Percentiles rank a stretch among this genome's conserved stretches.
These are phyloP conservation scores for Protonibea diacanthus DNA, from an alignment of 2,797 vertebrate genomes.

Conservation along the genomic window DNA sequence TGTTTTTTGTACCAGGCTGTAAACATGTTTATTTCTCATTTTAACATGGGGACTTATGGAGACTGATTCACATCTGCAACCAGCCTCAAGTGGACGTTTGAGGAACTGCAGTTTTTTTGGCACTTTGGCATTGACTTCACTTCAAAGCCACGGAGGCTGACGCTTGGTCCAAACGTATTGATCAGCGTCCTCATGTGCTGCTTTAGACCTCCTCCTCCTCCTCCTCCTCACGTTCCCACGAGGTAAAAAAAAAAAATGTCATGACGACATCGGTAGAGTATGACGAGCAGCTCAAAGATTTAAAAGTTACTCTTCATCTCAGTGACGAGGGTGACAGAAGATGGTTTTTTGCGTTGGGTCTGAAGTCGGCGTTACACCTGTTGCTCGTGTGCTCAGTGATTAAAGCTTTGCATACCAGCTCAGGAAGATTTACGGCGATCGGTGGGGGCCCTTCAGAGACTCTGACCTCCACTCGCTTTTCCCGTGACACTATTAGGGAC, in stretches of 20 bases:
- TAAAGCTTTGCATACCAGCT: slow-evolving; percentile 74
- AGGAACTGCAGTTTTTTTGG: no score
- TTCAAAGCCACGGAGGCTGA: slow-evolving; percentile 1
- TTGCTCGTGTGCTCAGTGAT: slow-evolving; percentile 57
- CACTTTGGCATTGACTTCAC: no score
- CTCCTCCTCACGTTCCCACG: slow-evolving; percentile 40
- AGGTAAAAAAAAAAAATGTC: slow-evolving; percentile 52
- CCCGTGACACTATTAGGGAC: slow-evolving; percentile 71
- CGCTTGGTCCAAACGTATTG: slow-evolving; percentile 41
- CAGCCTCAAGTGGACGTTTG: no score
- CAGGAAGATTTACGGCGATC: slow-evolving; percentile 67
- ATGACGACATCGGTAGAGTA: slow-evolving; percentile 47
- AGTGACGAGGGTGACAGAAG: slow-evolving; percentile 9
- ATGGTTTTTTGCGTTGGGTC: background rate
- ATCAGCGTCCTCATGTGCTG: slow-evolving; percentile 45
- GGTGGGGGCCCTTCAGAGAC: slow-evolving; percentile 37
- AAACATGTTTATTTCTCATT: no score
- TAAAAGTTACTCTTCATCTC: slow-evolving; percentile 26
- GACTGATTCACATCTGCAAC: no score
- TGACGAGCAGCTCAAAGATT: slow-evolving; percentile 34
- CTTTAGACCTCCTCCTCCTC: slow-evolving; percentile 32
- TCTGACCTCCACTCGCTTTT: slow-evolving; percentile 65
- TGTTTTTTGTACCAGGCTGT: no score
- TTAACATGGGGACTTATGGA: no score
- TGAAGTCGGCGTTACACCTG: slow-evolving; percentile 45